Base-by-base conservation (phyloP, 2,888 invertebrate species). In the Anorthoa munda region DNA sequence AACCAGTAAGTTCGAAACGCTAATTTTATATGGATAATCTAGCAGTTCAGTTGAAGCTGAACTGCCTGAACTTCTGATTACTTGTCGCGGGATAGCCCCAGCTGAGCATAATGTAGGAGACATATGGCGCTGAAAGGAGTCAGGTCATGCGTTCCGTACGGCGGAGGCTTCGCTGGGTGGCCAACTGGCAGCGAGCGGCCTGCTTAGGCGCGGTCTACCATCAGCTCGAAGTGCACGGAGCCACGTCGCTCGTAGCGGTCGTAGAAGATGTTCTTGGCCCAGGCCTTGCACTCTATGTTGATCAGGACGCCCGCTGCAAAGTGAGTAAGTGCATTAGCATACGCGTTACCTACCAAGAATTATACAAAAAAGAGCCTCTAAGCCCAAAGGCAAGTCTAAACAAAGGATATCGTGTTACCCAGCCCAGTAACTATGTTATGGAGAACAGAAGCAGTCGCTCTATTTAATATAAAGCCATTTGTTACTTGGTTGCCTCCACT, bases 221-320 rank as follows among this genome's bases (percentile, higher is more conserved):
- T 98, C 94, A 99, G 97, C 97, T 99, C 99, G 97, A 99, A 99
- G 97, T 99, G 99, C 90, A 99, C 99, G 89, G 98, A 98, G 90
- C 99, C 99, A 93, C 98, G 98, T 95, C 98, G 97, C 94, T 99
- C 98, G 94, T 97, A 97, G 92, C 98, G 98, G 96, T 99, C 96
- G 95, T 99, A 98, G 86, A 97, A 92, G 91, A 99, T 98, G 96
- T 99, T 99, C 94, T 97, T 97, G 89, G 99, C 99, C 98, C 98
- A 99, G 90, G 98, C 98, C 97, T 98, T 98, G 97, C 99, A 99
- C 96, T 99, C 98, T 94, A 99, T 98, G 97, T 99, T 99, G 96
- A 99, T 98, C 89, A 98, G 97, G 60, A 99, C 98, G 79, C 98
- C 98, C 94, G 97, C 98, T 98, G 95, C 23, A 89, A 90, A 63